Evolutionary conservation across 2,888 invertebrate species (phyloP).

Genomic region (Electrophaes corylata): DNA sequence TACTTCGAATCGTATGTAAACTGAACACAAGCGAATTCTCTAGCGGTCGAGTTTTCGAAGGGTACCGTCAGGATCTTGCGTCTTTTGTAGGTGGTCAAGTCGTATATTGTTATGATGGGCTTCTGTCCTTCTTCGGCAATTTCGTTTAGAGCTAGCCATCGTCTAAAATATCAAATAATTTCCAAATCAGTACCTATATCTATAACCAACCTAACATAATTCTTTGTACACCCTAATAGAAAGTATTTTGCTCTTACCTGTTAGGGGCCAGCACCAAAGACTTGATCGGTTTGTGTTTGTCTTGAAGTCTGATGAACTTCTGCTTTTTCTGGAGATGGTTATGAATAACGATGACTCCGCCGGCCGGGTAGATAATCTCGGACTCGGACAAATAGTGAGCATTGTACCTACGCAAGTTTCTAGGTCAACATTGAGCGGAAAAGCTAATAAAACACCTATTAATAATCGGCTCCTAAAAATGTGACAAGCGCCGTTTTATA

Average conservation of each 20-base stretch:
- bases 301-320: constrained; percentile 87
- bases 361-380: constrained; percentile 92
- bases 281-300: constrained; percentile 86
- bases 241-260: constrained; percentile 75
- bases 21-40: constrained; percentile 88
- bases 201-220: not conserved
- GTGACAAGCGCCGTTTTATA: too few relatives aligned
- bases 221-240: too few relatives aligned
- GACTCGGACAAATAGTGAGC: constrained; percentile 89
- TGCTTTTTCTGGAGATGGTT: constrained; percentile 89
- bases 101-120: constrained; percentile 89
- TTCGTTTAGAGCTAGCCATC: constrained; percentile 87
- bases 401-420: constrained; percentile 83
- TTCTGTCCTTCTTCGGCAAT: constrained; percentile 86
- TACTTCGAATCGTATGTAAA: constrained; percentile 94
- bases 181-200: not conserved
- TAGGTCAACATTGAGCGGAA: constrained; percentile 39
- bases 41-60: constrained; percentile 83
- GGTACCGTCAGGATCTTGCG: constrained; percentile 88
- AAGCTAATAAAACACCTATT: constrained; percentile 20
- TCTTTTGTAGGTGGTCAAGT: constrained; percentile 87
- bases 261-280: constrained; percentile 87
- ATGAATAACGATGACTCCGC: constrained; percentile 90
- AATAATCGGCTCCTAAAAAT: not conserved
- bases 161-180: constrained; percentile 68